A percentile compares a stretch with the other conserved stretches of the same genome.
Evolutionary conservation across 2,888 invertebrate genomes (phyloP).

Genomic region (Tortrix viridana): DNA sequence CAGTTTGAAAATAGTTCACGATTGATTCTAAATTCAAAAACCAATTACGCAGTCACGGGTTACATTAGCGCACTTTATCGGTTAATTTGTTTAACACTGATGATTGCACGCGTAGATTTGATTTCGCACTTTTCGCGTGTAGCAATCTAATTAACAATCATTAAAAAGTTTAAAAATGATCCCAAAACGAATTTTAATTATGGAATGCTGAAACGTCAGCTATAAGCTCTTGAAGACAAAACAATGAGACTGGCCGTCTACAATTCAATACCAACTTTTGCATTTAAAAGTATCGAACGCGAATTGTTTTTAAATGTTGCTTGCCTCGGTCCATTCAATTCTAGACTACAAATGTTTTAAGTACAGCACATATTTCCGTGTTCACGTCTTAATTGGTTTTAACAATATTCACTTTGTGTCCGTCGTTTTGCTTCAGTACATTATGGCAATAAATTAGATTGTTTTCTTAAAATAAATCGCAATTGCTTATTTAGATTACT

Average conservation of each 20-base stretch:
- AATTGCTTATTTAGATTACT: conserved; percentile 7
- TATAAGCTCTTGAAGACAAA: conserved; percentile 17
- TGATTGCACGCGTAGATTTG: conserved; percentile 10
- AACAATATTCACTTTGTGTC: conserved; percentile 22
- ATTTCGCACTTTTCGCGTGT: conserved; percentile 9
- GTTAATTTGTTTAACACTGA: conserved; percentile 25
- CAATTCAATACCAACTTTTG: conserved; percentile 9
- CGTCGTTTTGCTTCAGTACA: conserved; percentile 18
- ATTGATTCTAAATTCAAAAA: conserved; percentile 10
- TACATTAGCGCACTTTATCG: not conserved
- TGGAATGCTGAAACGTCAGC: conserved; percentile 6
- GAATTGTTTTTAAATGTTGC: conserved; percentile 21
- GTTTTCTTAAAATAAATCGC: conserved; percentile 31
- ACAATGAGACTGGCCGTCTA: conserved; percentile 18
- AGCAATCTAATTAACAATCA: conserved; percentile 9
- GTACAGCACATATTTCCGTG: conserved; percentile 1
- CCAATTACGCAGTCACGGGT: conserved; percentile 6
- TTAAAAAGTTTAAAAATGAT: not conserved
- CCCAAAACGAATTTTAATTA: not conserved
- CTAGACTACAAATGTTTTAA: conserved; percentile 1
- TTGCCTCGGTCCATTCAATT: not conserved
- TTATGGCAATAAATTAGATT: conserved; percentile 17
- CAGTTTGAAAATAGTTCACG: conserved; percentile 3
- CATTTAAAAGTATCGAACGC: conserved; percentile 19
- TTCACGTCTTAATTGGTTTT: conserved; percentile 19